phyloP scores from a whole-genome alignment of 1,140 invertebrate species.

The Brachionus angularis region DNA sequence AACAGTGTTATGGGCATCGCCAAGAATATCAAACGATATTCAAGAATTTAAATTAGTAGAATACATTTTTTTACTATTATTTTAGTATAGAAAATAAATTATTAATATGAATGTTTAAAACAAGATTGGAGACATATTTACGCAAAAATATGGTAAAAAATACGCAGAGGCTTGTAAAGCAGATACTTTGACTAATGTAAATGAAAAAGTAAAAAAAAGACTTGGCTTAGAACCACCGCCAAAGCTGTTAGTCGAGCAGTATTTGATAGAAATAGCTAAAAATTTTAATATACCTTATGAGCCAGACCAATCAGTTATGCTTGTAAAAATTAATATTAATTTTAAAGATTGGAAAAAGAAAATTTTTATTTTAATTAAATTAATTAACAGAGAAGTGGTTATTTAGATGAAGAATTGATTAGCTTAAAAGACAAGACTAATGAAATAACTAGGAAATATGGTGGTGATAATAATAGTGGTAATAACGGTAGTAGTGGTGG shows the following conservation, averaged over 20 bases:
- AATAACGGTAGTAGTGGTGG: conserved; percentile 72
- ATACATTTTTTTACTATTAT: conserved; percentile 61
- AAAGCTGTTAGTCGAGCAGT: conserved; percentile 86
- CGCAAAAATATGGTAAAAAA: conserved; percentile 81
- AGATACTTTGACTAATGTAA: conserved; percentile 47
- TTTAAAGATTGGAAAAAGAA: not conserved
- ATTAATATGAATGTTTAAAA: not conserved
- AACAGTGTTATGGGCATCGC: conserved; percentile 91
- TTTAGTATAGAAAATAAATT: not conserved
- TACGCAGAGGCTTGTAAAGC: conserved; percentile 63
- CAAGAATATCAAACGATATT: conserved; percentile 64
- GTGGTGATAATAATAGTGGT: conserved; percentile 57
- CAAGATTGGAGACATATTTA: conserved; percentile 74
- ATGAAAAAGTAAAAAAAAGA: conserved; percentile 75
- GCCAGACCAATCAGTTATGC: conserved; percentile 69
- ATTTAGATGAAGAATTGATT: conserved; percentile 45
- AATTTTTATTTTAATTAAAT: not conserved
- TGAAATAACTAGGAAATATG: conserved; percentile 41
- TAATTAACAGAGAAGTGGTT: conserved; percentile 45
- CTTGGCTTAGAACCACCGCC: conserved; percentile 90
- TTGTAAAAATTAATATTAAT: conserved; percentile 38
- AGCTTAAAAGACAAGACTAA: conserved; percentile 44
- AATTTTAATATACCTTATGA: conserved; percentile 86
- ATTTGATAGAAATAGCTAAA: conserved; percentile 80
- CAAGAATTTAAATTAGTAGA: conserved; percentile 63